These are phyloP conservation scores for Aphrocallistes beatrix DNA, from an alignment of 37 sponge, comb jelly and placozoan genomes.

Conservation along the genomic window DNA sequence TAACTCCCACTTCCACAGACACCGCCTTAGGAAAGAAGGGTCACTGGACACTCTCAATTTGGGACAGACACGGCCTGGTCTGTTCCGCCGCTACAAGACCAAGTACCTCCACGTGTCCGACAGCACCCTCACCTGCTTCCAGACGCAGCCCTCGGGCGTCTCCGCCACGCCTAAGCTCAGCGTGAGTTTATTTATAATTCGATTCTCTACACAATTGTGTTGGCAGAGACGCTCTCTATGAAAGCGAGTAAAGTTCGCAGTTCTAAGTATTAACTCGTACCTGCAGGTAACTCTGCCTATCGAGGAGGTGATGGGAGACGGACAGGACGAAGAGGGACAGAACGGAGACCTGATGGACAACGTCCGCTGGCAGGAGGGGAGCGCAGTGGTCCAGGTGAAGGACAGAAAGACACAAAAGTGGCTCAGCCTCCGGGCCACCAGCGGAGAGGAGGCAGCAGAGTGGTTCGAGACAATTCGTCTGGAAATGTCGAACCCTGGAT, in stretches of 20 bases:
- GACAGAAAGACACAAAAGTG: not conserved
- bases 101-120: not conserved
- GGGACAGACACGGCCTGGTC: not conserved
- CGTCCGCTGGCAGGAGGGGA: conserved; percentile 6
- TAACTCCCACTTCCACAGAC: not conserved
- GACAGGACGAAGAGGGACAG: not conserved
- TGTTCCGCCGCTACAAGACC: not conserved
- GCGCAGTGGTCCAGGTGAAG: not conserved
- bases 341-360: not conserved
- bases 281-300: not conserved
- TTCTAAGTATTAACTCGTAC: too few species aligned
- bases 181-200: not conserved
- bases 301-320: not conserved
- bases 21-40: not conserved
- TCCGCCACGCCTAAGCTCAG: not conserved
- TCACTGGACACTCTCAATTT: not conserved
- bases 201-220: too few species aligned
- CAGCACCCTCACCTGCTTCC: conserved; percentile 1
- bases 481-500: not conserved
- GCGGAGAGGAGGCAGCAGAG: not conserved
- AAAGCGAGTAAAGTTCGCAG: too few species aligned
- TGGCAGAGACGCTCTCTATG: too few species aligned
- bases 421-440: not conserved
- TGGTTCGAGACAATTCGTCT: conserved; percentile 9
- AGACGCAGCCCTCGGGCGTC: not conserved